Percentiles rank a stretch among this genome's conserved stretches.
Conservation (phyloP, 1,140 invertebrate genomes). For the Polypedilum pembai region DNA sequence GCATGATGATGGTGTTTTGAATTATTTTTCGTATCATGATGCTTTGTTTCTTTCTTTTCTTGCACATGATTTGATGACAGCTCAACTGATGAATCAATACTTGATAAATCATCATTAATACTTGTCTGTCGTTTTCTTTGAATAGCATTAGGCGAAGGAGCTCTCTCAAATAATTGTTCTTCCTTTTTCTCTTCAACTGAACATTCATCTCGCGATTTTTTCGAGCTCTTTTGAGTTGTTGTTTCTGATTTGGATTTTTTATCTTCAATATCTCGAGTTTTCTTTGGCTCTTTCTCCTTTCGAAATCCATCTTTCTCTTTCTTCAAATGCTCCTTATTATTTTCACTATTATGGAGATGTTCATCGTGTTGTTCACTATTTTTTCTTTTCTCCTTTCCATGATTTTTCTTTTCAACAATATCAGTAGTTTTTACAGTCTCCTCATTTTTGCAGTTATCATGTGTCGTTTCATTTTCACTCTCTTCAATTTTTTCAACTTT, state of each 20-base stretch:
- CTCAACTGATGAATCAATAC: conserved; percentile 32
- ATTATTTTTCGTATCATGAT: conserved; percentile 44
- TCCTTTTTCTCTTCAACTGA: not conserved
- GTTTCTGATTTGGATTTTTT: conserved; percentile 32
- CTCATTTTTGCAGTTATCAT: conserved; percentile 28
- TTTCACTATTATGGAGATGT: not conserved
- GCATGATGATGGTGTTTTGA: conserved; percentile 45
- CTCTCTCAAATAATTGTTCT: conserved; percentile 10
- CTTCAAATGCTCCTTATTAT: not conserved
- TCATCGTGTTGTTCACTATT: conserved; percentile 30
- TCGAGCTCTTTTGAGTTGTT: conserved; percentile 1
- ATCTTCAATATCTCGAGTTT: not conserved
- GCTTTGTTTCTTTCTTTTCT: conserved; percentile 46
- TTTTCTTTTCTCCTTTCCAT: conserved; percentile 31
- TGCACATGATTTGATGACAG: conserved; percentile 46
- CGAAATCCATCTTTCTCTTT: conserved; percentile 21
- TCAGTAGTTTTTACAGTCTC: conserved; percentile 14
- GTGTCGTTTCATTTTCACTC: conserved; percentile 15
- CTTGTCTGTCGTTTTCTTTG: conserved; percentile 32
- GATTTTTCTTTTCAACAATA: not conserved
- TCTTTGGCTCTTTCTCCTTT: conserved; percentile 28
- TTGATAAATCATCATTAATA: not conserved
- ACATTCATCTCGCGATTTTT: not conserved
- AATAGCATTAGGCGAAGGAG: conserved; percentile 31
- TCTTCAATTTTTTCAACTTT: not conserved